Base-by-base conservation (phyloP, 2,113 vertebrate species). In the Noctilio leporinus region DNA sequence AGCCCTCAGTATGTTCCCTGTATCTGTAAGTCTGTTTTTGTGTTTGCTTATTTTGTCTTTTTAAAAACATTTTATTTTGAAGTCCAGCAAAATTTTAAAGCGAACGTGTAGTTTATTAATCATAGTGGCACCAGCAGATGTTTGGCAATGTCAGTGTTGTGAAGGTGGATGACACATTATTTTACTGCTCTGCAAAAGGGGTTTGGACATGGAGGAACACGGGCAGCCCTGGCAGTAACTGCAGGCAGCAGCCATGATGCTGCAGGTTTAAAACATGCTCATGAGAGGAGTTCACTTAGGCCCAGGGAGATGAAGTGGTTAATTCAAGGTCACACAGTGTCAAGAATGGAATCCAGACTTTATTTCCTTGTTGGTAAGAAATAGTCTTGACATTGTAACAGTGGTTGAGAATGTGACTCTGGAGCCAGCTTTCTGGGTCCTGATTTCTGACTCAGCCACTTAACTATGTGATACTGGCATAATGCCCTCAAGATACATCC, bases 231-330 rank as follows among this genome's bases (percentile, higher is more conserved):
- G 38, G 5, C 70, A 1, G 7, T 38, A 57, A 89, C 82, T 91
- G 86, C 97, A 96, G 97, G 97, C 97, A 65, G 67, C n/a, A 64
- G 87, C 84, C 1, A 33, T 96, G 96, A 53, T 75, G 95, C 97
- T 96, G 96, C 92, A 83, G 84, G 8, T 96, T 94, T 94, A 96
- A 96, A 96, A 97, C 96, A 38, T 95, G 96, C 93, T 96, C 97
- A 92, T 91, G 89, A 96, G 95, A 94, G 1, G 33, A 89, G 69
- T 86, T 92, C 47, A 51, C 16, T 92, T 96, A 96, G 94, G 77
- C 47, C 55, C 69, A 92, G 65, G 91, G 86, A 94, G 45, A 40
- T 85, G 97, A 85, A 77, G 75, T 95, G 91, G 65, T 16, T 93
- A 45, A 93, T 47, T 53, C 64, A 94, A 69, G 75, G 89, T 77